Evolutionary conservation across 2,888 invertebrate genomes (phyloP).

Genomic region (Sesia apiformis): DNA sequence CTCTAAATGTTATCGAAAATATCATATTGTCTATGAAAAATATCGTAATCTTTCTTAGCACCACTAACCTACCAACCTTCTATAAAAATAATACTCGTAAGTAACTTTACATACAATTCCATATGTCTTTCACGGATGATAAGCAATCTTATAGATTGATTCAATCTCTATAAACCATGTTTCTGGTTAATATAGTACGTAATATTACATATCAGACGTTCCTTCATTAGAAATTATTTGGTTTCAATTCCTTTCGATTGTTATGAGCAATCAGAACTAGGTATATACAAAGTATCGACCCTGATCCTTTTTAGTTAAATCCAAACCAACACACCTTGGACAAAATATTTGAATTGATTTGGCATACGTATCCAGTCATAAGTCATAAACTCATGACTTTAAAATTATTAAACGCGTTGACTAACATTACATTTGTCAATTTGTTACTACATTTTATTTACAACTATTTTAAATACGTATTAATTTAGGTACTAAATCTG

Average conservation of each 20-base stretch:
- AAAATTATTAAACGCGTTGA: no score
- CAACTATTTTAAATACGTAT: neutral
- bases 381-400: no score
- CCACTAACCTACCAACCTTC: constrained; percentile 41
- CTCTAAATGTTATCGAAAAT: constrained; percentile 58
- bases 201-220: neutral
- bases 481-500: neutral
- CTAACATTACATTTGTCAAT: no score
- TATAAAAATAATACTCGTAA: neutral
- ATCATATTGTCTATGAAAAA: constrained; percentile 63
- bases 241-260: neutral
- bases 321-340: neutral
- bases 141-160: neutral
- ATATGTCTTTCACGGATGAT: neutral
- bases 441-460: no score
- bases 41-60: constrained; percentile 59
- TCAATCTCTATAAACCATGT: neutral
- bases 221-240: neutral
- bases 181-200: neutral
- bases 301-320: neutral
- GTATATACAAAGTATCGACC: neutral
- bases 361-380: neutral
- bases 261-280: neutral
- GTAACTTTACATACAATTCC: neutral
- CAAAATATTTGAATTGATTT: neutral